Conservation (phyloP, 2,888 invertebrate genomes). For the Acrobasis consociella region DNA sequence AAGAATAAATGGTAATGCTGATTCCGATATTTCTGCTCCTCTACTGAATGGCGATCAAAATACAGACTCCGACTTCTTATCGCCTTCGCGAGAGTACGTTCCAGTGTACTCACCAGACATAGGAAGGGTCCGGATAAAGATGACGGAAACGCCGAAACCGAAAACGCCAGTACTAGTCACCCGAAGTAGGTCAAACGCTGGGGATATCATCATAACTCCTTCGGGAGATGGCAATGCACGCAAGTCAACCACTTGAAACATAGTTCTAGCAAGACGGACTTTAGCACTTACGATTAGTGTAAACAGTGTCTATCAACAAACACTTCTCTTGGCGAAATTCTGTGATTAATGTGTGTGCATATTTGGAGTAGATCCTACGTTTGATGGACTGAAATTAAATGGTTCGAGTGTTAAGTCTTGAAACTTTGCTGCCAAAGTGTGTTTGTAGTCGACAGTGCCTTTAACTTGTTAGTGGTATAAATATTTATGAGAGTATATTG, state of each 20-base stretch:
- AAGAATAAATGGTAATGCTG: conserved; percentile 69
- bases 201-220: conserved; percentile 88
- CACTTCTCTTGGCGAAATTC: conserved; percentile 78
- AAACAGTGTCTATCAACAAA: conserved; percentile 73
- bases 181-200: conserved; percentile 88
- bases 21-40: conserved; percentile 79
- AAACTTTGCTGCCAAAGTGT: conserved; percentile 82
- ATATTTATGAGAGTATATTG: conserved; percentile 78
- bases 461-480: conserved; percentile 70
- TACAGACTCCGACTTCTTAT: conserved; percentile 68
- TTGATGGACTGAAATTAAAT: conserved; percentile 55
- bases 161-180: conserved; percentile 92
- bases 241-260: conserved; percentile 75
- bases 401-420: conserved; percentile 61
- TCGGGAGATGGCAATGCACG: conserved; percentile 63
- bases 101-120: conserved; percentile 86
- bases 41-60: conserved; percentile 70
- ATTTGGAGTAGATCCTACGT: conserved; percentile 52
- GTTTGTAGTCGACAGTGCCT: conserved; percentile 83
- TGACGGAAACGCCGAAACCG: conserved; percentile 89
- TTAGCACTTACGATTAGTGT: conserved; percentile 55
- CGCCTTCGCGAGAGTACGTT: conserved; percentile 73
- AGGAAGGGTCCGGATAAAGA: conserved; percentile 89
- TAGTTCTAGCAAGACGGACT: conserved; percentile 49
- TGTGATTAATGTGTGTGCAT: conserved; percentile 73